Percentiles rank a stretch among this genome's conserved stretches.
Evolutionary conservation across 2,113 vertebrate genomes (phyloP).

Genomic region (Sapajus apella): DNA sequence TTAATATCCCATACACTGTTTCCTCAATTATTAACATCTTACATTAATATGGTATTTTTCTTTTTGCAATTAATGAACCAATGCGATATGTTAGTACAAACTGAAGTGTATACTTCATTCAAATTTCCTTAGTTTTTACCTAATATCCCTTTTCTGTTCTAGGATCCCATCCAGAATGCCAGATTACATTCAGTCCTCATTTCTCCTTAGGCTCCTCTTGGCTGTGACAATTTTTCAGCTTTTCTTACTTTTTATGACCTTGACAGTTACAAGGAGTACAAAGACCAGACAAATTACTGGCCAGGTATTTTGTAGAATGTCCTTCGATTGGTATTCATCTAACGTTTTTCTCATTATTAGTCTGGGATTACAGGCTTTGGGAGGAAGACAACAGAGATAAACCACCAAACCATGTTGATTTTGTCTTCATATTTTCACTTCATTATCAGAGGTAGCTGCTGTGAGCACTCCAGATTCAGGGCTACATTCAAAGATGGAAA

Average conservation of each 20-base stretch:
- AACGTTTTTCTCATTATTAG: not conserved
- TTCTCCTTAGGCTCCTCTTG: not conserved
- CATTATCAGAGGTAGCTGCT: not conserved
- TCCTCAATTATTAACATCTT: slow-evolving; percentile 2
- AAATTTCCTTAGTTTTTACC: not conserved
- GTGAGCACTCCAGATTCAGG: not conserved
- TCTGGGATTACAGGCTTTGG: not conserved
- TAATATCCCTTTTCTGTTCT: not conserved
- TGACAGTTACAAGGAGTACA: not conserved
- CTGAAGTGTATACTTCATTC: not conserved
- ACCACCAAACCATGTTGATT: not conserved
- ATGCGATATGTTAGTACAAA: slow-evolving; percentile 1
- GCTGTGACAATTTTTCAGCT: not conserved
- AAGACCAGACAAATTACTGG: not conserved
- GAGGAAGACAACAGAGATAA: not conserved
- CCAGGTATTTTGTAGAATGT: slow-evolving; percentile 20
- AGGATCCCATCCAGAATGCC: not conserved
- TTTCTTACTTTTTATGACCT: not conserved
- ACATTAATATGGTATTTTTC: not conserved
- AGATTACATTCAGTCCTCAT: not conserved
- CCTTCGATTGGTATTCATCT: not conserved
- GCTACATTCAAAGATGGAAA: not conserved
- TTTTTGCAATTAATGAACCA: slow-evolving; percentile 9
- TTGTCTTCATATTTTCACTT: not conserved
- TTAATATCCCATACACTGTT: not conserved